Conservation (phyloP, 2,797 vertebrate species). For the Myripristis murdjan region DNA sequence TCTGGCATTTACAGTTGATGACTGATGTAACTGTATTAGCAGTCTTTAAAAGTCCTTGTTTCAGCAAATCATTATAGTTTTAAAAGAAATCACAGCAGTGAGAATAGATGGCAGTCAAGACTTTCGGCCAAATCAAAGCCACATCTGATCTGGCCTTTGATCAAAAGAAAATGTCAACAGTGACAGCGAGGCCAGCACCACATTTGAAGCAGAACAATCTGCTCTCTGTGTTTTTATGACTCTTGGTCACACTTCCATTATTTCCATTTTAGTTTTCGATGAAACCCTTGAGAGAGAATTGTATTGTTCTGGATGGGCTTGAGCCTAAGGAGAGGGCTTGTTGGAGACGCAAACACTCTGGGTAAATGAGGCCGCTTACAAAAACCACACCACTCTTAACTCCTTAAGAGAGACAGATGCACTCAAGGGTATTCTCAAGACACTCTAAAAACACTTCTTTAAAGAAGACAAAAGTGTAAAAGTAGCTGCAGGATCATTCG, state of each 20-base stretch:
- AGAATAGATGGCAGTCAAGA: constrained; percentile 17
- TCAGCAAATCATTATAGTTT: constrained; percentile 10
- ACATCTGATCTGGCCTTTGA: constrained; percentile 31
- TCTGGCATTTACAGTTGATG: no score
- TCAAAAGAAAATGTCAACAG: constrained; percentile 38
- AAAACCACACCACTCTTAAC: constrained; percentile 64
- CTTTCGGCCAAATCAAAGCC: constrained; percentile 24
- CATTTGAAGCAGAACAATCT: constrained; percentile 25
- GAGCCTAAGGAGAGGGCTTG: constrained; percentile 24
- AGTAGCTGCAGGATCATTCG: constrained; percentile 54
- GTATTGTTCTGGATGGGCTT: constrained; percentile 18
- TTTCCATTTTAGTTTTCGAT: constrained; percentile 41
- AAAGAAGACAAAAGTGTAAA: constrained; percentile 60
- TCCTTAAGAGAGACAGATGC: constrained; percentile 72
- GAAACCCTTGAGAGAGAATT: constrained; percentile 29
- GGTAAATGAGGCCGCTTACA: constrained; percentile 71
- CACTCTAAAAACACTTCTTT: constrained; percentile 63
- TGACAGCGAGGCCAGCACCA: constrained; percentile 2
- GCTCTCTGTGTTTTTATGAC: constrained; percentile 15
- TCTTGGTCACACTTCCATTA: constrained; percentile 19
- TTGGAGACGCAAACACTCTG: constrained; percentile 51
- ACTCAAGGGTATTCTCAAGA: constrained; percentile 72
- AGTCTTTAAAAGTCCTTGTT: background rate
- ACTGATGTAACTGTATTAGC: background rate
- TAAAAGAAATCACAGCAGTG: constrained; percentile 6